A percentile compares a stretch with the other conserved stretches of the same genome.
Conservation (phyloP, 2,888 invertebrate genomes). For the Athripsodes cinereus region DNA sequence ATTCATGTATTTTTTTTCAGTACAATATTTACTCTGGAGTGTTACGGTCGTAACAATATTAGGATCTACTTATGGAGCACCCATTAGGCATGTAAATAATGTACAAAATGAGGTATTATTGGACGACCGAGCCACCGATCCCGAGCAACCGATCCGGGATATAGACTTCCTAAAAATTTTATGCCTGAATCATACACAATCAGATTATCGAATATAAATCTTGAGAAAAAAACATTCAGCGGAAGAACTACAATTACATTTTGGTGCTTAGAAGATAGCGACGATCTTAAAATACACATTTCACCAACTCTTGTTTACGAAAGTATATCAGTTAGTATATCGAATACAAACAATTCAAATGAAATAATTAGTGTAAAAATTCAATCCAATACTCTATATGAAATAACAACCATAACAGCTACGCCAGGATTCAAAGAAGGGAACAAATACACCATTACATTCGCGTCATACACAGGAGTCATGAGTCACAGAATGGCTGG, state of each 20-base stretch:
- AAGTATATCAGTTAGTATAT: background rate
- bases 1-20: too few species aligned
- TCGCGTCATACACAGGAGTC: background rate
- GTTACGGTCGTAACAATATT: too few species aligned
- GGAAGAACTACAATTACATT: background rate
- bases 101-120: too few species aligned
- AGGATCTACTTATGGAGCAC: too few species aligned
- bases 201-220: background rate
- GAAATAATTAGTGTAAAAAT: background rate
- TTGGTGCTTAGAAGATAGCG: background rate
- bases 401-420: background rate
- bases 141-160: background rate
- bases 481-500: conserved; percentile 43
- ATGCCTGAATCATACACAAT: background rate
- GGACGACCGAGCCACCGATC: too few species aligned
- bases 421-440: background rate
- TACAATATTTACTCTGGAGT: too few species aligned
- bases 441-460: background rate
- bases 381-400: background rate
- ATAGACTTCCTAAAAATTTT: background rate
- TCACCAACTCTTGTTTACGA: too few species aligned
- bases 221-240: background rate
- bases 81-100: too few species aligned
- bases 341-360: background rate
- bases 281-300: background rate